Evolutionary conservation across 1,140 invertebrate species (phyloP), one percentile per base, ranked within the genome.

Genomic region (Tribolium madens): DNA sequence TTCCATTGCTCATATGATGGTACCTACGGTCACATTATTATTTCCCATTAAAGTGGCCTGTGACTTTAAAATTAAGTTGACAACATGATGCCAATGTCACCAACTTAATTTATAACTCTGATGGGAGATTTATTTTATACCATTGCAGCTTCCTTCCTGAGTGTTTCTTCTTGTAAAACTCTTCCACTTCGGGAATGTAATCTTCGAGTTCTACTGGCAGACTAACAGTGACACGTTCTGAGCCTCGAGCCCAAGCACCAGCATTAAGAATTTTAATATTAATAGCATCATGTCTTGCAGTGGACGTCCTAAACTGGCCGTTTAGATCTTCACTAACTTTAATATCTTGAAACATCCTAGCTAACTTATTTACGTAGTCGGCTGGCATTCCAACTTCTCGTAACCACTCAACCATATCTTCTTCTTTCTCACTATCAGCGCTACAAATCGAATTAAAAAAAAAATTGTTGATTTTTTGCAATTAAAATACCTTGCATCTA

Each of bases 241-340:
- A 97, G 18, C 95, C 95, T 80, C 97, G 89, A 1, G 96, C 95
- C 98, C 98, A 99, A 4, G 98, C 98, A 50, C 97, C 98, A 53
- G 97, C 97, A 89, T 99, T 99, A 70, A 99, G 89, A 86, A 99
- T 99, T 91, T 95, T 95, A 79, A 95, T 95, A 86, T 95, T 95
- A 77, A 95, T 95, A 12, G 91, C 91, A 87, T 92, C 91, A 81
- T 92, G 91, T 18, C 90, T 86, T 53, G 89, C 89, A 18, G 90
- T 91, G 52, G 88, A 93, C 84, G 87, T 91, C 87, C 82, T 86
- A 71, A 84, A 84, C 73, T 83, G 95, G 82, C 92, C 92, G 89
- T 99, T 99, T n/a, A 99, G 88, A 90, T 99, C 97, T 87, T 98
- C 96, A 83, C 96, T 98, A 10, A 99, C 96, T 91, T 99, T 99